Conservation (phyloP, 1,140 invertebrate genomes). For the Belonocnema kinseyi region DNA sequence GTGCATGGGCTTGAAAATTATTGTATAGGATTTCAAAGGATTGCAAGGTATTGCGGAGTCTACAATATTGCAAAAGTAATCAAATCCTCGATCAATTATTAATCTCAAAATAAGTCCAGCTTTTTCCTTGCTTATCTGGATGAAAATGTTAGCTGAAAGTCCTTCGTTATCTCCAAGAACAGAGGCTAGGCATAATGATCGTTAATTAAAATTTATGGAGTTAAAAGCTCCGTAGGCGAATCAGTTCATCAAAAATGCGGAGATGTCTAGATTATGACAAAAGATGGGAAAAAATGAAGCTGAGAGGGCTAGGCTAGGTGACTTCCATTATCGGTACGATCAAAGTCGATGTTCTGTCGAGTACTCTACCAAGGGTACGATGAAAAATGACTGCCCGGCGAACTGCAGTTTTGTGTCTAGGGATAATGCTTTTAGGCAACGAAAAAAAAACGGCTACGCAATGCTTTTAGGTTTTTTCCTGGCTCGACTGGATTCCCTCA, state of each 20-base stretch:
- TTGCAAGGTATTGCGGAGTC: too few relatives aligned
- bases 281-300: not conserved
- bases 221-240: not conserved
- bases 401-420: constrained; percentile 10
- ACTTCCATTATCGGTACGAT: constrained; percentile 10
- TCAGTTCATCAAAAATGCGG: not conserved
- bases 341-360: constrained; percentile 17
- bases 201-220: not conserved
- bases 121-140: too few relatives aligned
- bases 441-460: not conserved
- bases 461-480: constrained; percentile 2
- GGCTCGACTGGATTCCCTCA: not conserved
- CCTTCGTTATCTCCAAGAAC: not conserved
- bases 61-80: too few relatives aligned
- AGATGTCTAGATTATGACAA: not conserved
- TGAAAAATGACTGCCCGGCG: not conserved
- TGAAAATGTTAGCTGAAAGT: too few relatives aligned
- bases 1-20: too few relatives aligned
- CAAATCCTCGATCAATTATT: too few relatives aligned
- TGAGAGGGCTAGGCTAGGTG: not conserved
- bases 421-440: constrained; percentile 4
- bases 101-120: too few relatives aligned
- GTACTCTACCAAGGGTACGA: not conserved
- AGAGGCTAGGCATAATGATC: not conserved
- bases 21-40: too few relatives aligned